phyloP scores from a whole-genome alignment of 2,113 vertebrate genomes.

The Dascyllus trimaculatus region DNA sequence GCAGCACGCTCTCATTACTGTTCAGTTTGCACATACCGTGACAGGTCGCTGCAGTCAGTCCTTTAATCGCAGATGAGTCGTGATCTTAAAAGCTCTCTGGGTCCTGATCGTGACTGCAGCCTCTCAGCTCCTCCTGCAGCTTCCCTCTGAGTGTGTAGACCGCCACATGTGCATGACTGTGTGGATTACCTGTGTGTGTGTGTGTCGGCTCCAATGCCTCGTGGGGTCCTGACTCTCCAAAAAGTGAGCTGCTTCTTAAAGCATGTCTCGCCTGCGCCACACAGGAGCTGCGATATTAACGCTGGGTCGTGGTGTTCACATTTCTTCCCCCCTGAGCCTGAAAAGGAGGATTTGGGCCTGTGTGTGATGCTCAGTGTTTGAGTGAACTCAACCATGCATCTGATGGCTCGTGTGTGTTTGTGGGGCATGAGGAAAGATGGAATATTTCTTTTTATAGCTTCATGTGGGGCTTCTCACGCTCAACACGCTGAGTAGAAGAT shows the following conservation, averaged over 20 bases:
- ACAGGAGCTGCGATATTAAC: conserved; percentile 52
- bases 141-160: conserved; percentile 32
- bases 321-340: neutral
- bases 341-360: neutral
- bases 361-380: neutral
- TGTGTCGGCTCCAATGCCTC: conserved; percentile 11
- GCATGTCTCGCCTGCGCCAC: conserved; percentile 15
- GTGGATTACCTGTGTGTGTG: neutral
- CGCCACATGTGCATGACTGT: neutral
- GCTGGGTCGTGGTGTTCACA: neutral
- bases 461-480: conserved; percentile 30
- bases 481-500: neutral
- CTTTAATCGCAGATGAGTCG: neutral
- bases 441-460: conserved; percentile 68
- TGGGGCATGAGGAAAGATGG: conserved; percentile 8
- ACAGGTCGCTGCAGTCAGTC: conserved; percentile 7
- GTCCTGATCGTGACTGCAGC: conserved; percentile 43
- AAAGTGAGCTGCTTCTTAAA: conserved; percentile 55
- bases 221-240: neutral
- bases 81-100: conserved; percentile 32
- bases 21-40: conserved; percentile 5
- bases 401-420: conserved; percentile 13
- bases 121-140: conserved; percentile 18
- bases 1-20: neutral
- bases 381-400: conserved; percentile 34